Evolutionary conservation across 2,797 vertebrate species (phyloP).

Genomic region (Coracias cyanogaster): DNA sequence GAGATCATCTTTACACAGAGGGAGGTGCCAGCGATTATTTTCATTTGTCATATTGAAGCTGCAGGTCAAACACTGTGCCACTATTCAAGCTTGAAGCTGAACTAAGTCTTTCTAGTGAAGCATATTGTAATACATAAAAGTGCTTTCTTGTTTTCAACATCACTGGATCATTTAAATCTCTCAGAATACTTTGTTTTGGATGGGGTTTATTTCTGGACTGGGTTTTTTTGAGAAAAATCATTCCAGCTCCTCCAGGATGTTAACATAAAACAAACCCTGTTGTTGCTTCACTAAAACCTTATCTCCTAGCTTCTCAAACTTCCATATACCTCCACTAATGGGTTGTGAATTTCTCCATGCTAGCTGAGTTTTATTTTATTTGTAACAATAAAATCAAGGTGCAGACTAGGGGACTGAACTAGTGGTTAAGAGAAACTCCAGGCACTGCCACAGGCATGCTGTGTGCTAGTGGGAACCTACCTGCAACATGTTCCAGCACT

Average conservation of each 20-base stretch:
- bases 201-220: background rate
- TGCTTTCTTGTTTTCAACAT: constrained; percentile 2
- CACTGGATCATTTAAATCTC: background rate
- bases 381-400: background rate
- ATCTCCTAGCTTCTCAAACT: background rate
- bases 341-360: background rate
- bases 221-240: background rate
- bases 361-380: background rate
- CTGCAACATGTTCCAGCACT: background rate
- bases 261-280: background rate
- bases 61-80: background rate
- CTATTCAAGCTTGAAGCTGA: background rate
- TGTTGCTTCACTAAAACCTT: background rate
- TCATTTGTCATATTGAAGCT: background rate
- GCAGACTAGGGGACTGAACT: background rate
- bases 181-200: background rate
- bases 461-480: background rate
- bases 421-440: background rate
- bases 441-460: background rate
- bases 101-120: background rate
- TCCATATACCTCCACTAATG: background rate
- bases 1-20: background rate
- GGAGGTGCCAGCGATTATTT: background rate
- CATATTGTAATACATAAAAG: background rate
- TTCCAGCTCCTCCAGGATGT: background rate